Evolutionary conservation across 2,113 vertebrate genomes (phyloP), one percentile per base, ranked within the genome.

Genomic region (Bubalus kerabau): DNA sequence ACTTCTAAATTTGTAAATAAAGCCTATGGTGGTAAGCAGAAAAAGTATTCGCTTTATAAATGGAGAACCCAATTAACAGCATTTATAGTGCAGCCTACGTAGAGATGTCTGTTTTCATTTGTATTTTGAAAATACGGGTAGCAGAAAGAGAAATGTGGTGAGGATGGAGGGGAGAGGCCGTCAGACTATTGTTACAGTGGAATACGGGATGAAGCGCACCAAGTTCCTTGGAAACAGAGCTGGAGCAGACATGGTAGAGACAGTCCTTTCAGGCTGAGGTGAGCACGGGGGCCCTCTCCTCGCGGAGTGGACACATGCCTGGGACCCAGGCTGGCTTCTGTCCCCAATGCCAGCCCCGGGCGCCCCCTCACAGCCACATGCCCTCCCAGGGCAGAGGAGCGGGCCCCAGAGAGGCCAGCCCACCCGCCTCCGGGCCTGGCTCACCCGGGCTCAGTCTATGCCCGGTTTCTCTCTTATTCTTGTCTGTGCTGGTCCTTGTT

Each of bases 71-170:
- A 48, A 6, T 19, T 52, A 43, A 19, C 32, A 13, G 13, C 71
- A 76, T 46, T 67, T 23, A 62, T 3, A 23, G 14, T n/a, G 50
- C 10, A 76, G 50, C 64, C 16, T 48, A 46, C 7, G 30, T 14
- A 36, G 11, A 43, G 36, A 26, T 3, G 54, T 36, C 17, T 59
- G 84, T 89, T 57, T 21, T 56, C 32, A 46, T 4, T 17, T 92
- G 43, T 64, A 43, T 87, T 90, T 96, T 40, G 59, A 90, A 97
- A 78, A 52, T 26, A 59, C 7, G 8, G 43, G 82, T 90, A 50
- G 24, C n/a, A 60, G 56, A 84, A 60, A 78, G 57, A 57, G 28
- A 96, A 90, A 64, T 24, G 52, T 7, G 64, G 9, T 56, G 46
- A 67, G 71, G 52, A 23, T 60, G 26, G 94, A 82, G 30, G 50